Percentiles rank a stretch among this genome's conserved stretches.
phyloP scores from a whole-genome alignment of 2,888 invertebrate genomes.

The Ectemnius cavifrons region DNA sequence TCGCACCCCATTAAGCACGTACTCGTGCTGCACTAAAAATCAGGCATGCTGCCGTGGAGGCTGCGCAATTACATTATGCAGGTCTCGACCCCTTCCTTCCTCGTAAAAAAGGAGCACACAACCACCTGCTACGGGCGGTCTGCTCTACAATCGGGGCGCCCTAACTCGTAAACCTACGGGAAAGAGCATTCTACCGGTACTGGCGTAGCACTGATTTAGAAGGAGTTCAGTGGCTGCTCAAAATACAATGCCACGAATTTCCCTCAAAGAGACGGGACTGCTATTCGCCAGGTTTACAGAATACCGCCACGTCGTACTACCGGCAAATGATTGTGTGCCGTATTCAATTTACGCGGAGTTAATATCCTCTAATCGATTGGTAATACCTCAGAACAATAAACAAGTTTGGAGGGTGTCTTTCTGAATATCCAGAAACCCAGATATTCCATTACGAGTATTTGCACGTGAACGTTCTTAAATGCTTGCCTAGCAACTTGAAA shows the following conservation, averaged over 20 bases:
- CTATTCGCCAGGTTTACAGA: too few relatives aligned
- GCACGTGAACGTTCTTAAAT: background rate
- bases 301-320: too few relatives aligned
- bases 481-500: background rate
- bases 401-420: too few relatives aligned
- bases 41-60: slow-evolving; percentile 19
- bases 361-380: too few relatives aligned
- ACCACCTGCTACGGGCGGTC: slow-evolving; percentile 54
- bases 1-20: slow-evolving; percentile 36
- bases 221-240: background rate
- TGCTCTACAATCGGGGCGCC: slow-evolving; percentile 39
- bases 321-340: too few relatives aligned
- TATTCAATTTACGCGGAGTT: too few relatives aligned
- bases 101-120: slow-evolving; percentile 44
- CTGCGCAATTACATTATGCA: slow-evolving; percentile 49
- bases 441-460: background rate
- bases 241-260: background rate
- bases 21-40: slow-evolving; percentile 31
- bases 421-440: background rate
- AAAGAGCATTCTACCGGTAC: slow-evolving; percentile 11
- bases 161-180: slow-evolving; percentile 43
- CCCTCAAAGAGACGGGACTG: too few relatives aligned
- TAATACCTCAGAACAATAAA: too few relatives aligned
- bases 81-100: slow-evolving; percentile 44
- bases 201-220: slow-evolving; percentile 37